Evolutionary conservation across 1,140 invertebrate genomes (phyloP), one percentile per base, ranked within the genome.

Genomic region (Berghia stephanieae): DNA sequence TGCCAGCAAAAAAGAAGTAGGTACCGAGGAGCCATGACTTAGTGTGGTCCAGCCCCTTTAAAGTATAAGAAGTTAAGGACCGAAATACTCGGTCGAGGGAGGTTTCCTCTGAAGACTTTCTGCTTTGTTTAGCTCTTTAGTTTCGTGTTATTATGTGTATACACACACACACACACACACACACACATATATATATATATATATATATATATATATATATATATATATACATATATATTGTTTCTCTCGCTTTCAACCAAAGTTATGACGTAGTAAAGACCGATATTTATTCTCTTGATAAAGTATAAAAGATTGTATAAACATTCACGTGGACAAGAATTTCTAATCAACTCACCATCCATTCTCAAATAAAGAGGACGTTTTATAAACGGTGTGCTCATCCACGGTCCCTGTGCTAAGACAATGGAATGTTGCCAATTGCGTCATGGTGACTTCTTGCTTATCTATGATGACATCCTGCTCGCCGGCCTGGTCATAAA

Each of bases 291-390:
- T 63, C 24, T 44, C 40, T 44, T 27, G 27, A 40, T n/a, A 40
- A 49, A 68, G 69, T 36, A 77, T 43, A 31, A 52, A 73, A n/a
- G 55, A 18, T 38, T 27, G 55, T 24, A 69, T 36, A 21, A 69
- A 69, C 66, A 69, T 21, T 21, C 18, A 36, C 38, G 40, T 36
- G 18, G 40, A 69, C 31, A 69, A 36, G 16, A 69, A 69, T 36
- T 36, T 36, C 13, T 6, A 31, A 63, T 24, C 10, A 57, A 79
- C 78, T 78, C 71, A 84, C 83, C 83, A 84, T 57, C 83, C 83
- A 57, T 84, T 84, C 1, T 42, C 46, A 74, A 82, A 84, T 21
- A 66, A 34, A 16, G 83, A 80, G 4, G 77, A 52, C 21, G 78
- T 69, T 52, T 82, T 83, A 73, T 83, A 84, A 72, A 73, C 49